Base-by-base conservation (phyloP, 2,797 vertebrate genomes). In the Adelosebastes latens region DNA sequence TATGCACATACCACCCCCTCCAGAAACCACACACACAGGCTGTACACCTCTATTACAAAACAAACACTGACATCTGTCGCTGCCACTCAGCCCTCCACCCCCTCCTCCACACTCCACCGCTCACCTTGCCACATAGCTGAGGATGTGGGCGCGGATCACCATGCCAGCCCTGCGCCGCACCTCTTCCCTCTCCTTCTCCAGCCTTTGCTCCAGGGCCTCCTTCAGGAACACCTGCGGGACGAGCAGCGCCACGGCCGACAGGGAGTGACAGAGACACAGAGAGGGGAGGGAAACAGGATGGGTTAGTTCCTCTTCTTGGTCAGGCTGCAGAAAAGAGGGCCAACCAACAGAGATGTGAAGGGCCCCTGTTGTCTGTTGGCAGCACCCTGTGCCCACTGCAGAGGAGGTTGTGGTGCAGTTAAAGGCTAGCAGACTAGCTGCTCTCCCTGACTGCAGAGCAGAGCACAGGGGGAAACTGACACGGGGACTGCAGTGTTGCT, bases 71-170 rank as follows among this genome's bases (percentile, higher is more conserved):
- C 91, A 94, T 91, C 93, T 91, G 93, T 88, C 85, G 75, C 90
- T 91, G 91, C 87, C 90, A 86, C 87, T 93, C 92, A 84, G 27
- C 20, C 36, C 65, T 9, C 75, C 39, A 18, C 70, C 73, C 22
- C 18, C 24, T 14, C 75, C 75, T 61, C 56, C 82, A 13, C 62
- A 11, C 73, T 22, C 53, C 56, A 65, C 77, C 88, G 87, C 96
- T 96, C 94, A 98, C 97, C 97, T 98, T 96, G 97, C 96, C 95
- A 97, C 97, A 96, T 97, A 98, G 95, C 97, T 97, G 94, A 97
- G 97, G 96, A 98, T 96, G 96, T 98, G 96, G 93, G 97, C 97
- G 89, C 95, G 96, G 94, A 98, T 98, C 93, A 97, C 95, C 96
- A 97, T 93, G 87, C 96, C 97, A 83, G 96, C 96, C 89, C 92